Percentiles rank a stretch among this genome's conserved stretches.
phyloP scores from a whole-genome alignment of 2,797 vertebrate species.

The Podargus strigoides region DNA sequence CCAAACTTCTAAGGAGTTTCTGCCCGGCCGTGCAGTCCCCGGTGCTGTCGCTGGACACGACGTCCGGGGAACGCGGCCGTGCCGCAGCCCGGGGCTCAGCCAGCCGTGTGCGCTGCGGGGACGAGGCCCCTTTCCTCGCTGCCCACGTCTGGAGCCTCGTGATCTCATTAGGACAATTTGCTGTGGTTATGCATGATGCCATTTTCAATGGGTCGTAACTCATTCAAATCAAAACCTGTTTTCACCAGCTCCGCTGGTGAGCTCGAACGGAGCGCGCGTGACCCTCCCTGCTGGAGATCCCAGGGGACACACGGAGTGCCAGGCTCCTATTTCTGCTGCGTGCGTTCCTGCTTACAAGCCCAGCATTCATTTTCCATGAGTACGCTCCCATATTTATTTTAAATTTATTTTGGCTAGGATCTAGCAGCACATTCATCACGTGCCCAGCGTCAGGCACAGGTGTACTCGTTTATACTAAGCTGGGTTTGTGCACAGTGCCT shows the following conservation, averaged over 20 bases:
- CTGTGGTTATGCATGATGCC: slow-evolving; percentile 45
- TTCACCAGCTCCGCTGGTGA: slow-evolving; percentile 35
- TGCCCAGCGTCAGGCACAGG: slow-evolving; percentile 19
- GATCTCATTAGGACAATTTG: slow-evolving; percentile 58
- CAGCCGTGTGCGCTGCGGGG: not conserved
- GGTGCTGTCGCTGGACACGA: not conserved
- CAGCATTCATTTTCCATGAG: slow-evolving; percentile 21
- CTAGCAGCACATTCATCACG: slow-evolving; percentile 28
- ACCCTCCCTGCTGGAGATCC: slow-evolving; percentile 43
- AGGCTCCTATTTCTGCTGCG: not conserved
- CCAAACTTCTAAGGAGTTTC: not conserved
- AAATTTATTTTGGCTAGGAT: slow-evolving; percentile 38
- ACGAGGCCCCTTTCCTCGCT: not conserved
- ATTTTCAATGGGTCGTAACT: slow-evolving; percentile 57
- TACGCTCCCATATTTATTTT: not conserved
- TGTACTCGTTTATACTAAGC: slow-evolving; percentile 25
- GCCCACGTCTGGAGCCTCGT: slow-evolving; percentile 12
- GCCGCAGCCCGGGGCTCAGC: not conserved
- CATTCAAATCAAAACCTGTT: slow-evolving; percentile 64
- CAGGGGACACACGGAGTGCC: not conserved
- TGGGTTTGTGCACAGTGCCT: slow-evolving; percentile 7
- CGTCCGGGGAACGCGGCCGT: not conserved
- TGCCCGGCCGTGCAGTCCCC: not conserved
- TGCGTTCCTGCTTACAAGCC: not conserved
- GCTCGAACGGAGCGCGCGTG: not conserved